Evolutionary conservation across 2,888 invertebrate species (phyloP), one percentile per base, ranked within the genome.

Genomic region (Ypsolopha scabrella): DNA sequence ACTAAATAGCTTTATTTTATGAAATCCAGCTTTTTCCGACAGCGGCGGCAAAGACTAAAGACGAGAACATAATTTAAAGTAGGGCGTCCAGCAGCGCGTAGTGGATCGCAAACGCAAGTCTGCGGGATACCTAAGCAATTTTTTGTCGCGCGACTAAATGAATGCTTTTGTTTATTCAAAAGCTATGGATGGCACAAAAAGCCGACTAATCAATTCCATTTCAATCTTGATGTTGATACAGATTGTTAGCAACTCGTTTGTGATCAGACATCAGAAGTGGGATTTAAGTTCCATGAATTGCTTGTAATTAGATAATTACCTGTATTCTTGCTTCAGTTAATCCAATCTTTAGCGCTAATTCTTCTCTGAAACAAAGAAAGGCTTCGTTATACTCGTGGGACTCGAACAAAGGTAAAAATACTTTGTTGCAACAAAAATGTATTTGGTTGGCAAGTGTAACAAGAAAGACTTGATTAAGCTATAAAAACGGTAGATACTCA

Each of bases 271-370:
- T 24, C 24, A 24, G 24, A 2, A 24, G 2, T 24, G 24, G 4
- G 24, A 24, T 24, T 24, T 24, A 24, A 24, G 24, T 24, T 24
- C 24, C 4, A 24, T 24, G 24, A 24, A 24, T 24, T 24, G 24
- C 24, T 24, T 24, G 24, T 24, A 24, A 24, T 24, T 24, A 24
- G 24, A 24, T 24, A 64, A 88, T 90, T 87, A 97, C 97, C 92
- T 97, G 96, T 79, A 97, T 96, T 77, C 97, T 90, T 54, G 96
- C 96, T 89, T 97, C 97, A 43, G 96, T 97, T 58, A 97, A 88
- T 64, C 96, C 96, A 68, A 97, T 96, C 88, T 96, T 96, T 90
- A 96, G 91, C 43, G 97, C 97, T 55, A 97, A 88, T 77, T 97
- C 97, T 82, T 97, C 95, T 86, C 97, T 95, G 92, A 52, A 93